phyloP scores from a whole-genome alignment of 2,113 vertebrate species.

The Bungarus multicinctus region DNA sequence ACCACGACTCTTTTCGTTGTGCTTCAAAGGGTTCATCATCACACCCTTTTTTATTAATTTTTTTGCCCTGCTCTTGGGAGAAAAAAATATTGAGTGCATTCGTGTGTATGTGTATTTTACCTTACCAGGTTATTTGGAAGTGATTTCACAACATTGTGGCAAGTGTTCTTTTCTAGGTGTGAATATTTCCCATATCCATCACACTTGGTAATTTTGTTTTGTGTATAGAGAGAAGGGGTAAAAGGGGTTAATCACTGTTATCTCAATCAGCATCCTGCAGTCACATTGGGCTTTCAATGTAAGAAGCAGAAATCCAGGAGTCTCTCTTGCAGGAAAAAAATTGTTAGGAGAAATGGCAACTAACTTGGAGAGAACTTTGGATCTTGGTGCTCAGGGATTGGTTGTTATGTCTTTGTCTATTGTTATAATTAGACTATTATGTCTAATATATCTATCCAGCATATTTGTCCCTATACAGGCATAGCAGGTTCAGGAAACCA shows the following conservation, averaged over 20 bases:
- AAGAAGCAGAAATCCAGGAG: background rate
- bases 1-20: conserved; percentile 61
- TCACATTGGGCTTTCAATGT: conserved; percentile 8
- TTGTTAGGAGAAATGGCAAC: background rate
- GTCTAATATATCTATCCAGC: background rate
- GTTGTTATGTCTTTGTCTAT: background rate
- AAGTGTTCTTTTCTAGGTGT: background rate
- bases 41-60: conserved; percentile 61
- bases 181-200: background rate
- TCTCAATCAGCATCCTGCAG: background rate
- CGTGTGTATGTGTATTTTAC: conserved; percentile 12
- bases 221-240: no score
- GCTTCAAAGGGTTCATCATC: conserved; percentile 62
- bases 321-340: background rate
- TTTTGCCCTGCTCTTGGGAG: conserved; percentile 45
- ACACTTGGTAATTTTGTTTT: background rate
- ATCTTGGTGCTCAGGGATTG: background rate
- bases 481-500: background rate
- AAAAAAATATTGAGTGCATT: background rate
- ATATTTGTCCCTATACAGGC: background rate
- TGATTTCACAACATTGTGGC: conserved; percentile 28
- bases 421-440: background rate
- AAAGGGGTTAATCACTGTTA: background rate
- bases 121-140: conserved; percentile 41
- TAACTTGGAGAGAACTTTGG: background rate